phyloP scores from a whole-genome alignment of 2,797 vertebrate genomes.

The Pipistrellus nathusii region DNA sequence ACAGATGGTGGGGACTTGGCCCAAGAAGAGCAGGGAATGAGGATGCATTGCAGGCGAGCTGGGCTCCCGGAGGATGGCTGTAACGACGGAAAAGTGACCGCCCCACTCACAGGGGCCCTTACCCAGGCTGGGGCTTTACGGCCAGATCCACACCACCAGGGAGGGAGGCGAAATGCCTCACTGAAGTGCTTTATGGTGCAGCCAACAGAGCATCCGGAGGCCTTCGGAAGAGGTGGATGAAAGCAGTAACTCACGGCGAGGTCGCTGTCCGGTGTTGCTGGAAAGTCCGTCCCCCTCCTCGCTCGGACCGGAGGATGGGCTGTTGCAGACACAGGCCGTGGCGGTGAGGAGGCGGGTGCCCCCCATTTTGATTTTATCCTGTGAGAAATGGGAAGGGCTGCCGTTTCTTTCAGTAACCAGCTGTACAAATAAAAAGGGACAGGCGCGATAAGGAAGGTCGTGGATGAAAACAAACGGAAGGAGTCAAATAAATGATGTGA shows the following conservation, averaged over 20 bases:
- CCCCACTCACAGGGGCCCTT: not conserved
- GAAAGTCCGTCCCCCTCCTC: accelerated
- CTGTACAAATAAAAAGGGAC: slow-evolving; percentile 76
- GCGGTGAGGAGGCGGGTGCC: not conserved
- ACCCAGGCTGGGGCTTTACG: not conserved
- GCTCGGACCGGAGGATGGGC: not conserved
- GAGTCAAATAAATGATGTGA: slow-evolving; percentile 89
- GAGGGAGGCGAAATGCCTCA: accelerated
- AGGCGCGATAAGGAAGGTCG: slow-evolving; percentile 84
- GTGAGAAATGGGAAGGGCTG: slow-evolving; percentile 82
- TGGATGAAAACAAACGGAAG: slow-evolving; percentile 80
- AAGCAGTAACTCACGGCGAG: not conserved
- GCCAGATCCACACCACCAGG: not conserved
- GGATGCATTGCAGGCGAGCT: accelerated
- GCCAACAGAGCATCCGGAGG: accelerated
- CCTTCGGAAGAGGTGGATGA: not conserved
- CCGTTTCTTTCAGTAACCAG: slow-evolving; percentile 82
- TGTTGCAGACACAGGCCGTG: accelerated
- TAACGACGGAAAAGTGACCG: accelerated
- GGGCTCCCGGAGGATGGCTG: accelerated
- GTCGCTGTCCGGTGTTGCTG: accelerated
- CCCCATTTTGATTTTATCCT: not conserved
- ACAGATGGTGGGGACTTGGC: not conserved
- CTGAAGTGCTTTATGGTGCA: not conserved
- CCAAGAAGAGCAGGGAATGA: too few species aligned